These are phyloP conservation scores for Malacoctenus gilli DNA, from an alignment of 2,797 vertebrate genomes.

Conservation along the genomic window DNA sequence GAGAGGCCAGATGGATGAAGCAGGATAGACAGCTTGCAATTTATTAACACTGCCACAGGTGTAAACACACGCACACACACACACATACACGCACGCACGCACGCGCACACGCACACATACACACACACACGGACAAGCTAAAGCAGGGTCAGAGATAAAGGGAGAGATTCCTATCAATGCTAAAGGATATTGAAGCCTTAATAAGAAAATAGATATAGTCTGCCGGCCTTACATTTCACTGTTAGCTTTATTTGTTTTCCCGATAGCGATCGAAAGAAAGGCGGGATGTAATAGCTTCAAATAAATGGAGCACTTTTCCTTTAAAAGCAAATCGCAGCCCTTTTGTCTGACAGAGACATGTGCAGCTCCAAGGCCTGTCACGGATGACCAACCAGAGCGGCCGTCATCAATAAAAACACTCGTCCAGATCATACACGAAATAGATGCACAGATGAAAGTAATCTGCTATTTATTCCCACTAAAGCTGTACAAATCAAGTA, in stretches of 20 bases:
- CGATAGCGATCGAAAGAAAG: conserved; percentile 76
- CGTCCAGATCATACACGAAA: too few species aligned
- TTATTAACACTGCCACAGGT: conserved; percentile 56
- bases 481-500: too few species aligned
- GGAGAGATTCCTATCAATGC: conserved; percentile 72
- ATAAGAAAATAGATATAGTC: conserved; percentile 78
- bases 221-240: conserved; percentile 68
- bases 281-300: conserved; percentile 70
- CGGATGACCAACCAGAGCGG: conserved; percentile 6
- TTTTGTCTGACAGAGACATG: conserved; percentile 16
- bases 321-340: conserved; percentile 51
- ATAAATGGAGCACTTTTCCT: conserved; percentile 63
- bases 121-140: conserved; percentile 38
- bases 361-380: neutral
- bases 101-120: conserved; percentile 17
- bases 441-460: too few species aligned
- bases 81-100: conserved; percentile 24
- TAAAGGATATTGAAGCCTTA: conserved; percentile 83
- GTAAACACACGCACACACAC: conserved; percentile 27
- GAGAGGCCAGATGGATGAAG: conserved; percentile 15
- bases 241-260: conserved; percentile 80
- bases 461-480: too few species aligned
- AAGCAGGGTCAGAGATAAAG: conserved; percentile 76
- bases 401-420: too few species aligned
- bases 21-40: conserved; percentile 36